Percentiles rank a stretch among this genome's conserved stretches.
These are phyloP conservation scores for Aspidoscelis tigris DNA, from an alignment of 2,113 vertebrate genomes.

Conservation along the genomic window DNA sequence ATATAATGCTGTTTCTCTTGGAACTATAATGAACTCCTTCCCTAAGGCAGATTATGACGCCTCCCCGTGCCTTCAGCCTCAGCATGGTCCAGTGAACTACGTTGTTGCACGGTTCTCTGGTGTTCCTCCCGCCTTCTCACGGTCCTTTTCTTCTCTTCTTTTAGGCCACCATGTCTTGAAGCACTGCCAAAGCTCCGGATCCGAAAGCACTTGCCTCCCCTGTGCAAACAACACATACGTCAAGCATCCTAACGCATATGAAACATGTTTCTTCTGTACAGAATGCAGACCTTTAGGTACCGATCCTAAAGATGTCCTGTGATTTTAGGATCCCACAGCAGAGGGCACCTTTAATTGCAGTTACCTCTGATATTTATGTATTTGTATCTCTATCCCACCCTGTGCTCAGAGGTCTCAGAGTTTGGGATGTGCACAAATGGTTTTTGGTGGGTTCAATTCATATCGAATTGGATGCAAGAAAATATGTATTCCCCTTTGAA, in stretches of 20 bases:
- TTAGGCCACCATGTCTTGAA: background rate
- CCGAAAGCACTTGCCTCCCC: background rate
- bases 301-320: background rate
- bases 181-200: background rate
- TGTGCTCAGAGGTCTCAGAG: too few species aligned
- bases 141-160: background rate
- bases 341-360: background rate
- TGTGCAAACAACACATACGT: background rate
- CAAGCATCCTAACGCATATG: background rate
- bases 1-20: too few species aligned
- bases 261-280: background rate
- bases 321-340: background rate
- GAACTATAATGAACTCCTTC: too few species aligned
- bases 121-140: background rate
- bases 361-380: background rate
- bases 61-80: too few species aligned
- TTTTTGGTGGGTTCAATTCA: too few species aligned
- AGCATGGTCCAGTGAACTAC: too few species aligned
- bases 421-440: too few species aligned
- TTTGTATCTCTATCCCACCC: too few species aligned
- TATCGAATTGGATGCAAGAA: too few species aligned
- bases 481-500: too few species aligned
- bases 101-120: too few species aligned
- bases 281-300: conserved; percentile 27
- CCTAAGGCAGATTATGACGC: too few species aligned